phyloP scores from a whole-genome alignment of 2,113 vertebrate species.

The Myrmophylax atrothorax region DNA sequence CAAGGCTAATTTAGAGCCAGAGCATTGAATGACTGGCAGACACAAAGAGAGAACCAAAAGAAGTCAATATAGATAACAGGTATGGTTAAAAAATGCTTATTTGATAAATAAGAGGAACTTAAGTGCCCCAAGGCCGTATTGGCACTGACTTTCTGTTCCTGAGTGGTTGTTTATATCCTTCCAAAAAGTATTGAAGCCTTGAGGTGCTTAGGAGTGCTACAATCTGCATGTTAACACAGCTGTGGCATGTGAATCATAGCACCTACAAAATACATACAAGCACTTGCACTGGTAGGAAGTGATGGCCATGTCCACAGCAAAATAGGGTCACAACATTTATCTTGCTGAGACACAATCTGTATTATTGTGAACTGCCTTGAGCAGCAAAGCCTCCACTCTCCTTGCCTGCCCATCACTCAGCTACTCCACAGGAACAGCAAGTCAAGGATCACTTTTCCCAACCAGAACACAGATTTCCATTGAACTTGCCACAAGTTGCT shows the following conservation, averaged over 20 bases:
- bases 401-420: not conserved
- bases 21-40: not conserved
- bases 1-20: not conserved
- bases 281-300: not conserved
- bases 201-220: not conserved
- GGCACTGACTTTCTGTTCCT: not conserved
- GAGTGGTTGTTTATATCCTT: not conserved
- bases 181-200: not conserved
- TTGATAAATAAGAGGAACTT: not conserved
- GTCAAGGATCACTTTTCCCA: not conserved
- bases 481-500: not conserved
- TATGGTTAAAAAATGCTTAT: not conserved
- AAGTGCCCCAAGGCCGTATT: not conserved
- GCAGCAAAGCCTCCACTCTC: not conserved
- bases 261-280: fast-evolving
- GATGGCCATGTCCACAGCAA: not conserved
- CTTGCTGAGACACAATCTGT: not conserved
- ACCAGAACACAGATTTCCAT: not conserved
- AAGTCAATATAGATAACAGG: fast-evolving
- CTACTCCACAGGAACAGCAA: not conserved
- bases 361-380: not conserved
- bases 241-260: not conserved
- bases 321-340: not conserved
- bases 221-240: not conserved
- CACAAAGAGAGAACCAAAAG: not conserved